Conservation (phyloP, 2,113 vertebrate species). For the Alosa alosa region DNA sequence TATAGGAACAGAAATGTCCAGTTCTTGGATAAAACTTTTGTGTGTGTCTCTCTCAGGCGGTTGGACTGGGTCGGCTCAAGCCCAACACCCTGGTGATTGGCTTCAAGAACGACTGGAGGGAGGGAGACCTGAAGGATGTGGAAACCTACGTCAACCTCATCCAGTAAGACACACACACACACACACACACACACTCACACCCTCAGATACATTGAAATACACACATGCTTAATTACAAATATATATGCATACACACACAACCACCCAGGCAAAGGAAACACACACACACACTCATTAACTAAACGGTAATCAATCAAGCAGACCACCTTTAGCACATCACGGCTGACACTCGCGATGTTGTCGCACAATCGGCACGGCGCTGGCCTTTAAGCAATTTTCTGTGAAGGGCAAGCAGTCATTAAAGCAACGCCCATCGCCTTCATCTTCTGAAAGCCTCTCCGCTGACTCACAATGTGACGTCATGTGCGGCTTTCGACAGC, state of each 20-base stretch:
- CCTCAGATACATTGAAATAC: neutral
- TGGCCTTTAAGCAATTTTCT: neutral
- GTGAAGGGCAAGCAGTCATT: neutral
- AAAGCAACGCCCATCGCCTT: neutral
- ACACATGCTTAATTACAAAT: neutral
- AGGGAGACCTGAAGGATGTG: constrained; percentile 90
- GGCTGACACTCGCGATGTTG: no score
- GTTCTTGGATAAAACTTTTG: neutral
- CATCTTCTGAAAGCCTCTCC: neutral
- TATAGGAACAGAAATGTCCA: neutral
- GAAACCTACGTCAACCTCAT: constrained; percentile 95
- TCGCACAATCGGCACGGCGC: neutral
- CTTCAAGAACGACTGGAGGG: constrained; percentile 94
- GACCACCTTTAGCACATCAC: no score
- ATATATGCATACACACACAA: neutral
- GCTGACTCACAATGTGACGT: constrained; percentile 31
- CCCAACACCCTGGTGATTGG: constrained; percentile 94
- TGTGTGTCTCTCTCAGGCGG: constrained; percentile 78
- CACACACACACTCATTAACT: neutral
- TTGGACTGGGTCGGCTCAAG: constrained; percentile 90
- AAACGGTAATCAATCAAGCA: no score
- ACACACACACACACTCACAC: neutral
- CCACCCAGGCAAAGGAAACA: neutral
- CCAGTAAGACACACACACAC: constrained; percentile 78
- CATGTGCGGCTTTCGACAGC: constrained; percentile 45